Base-by-base conservation (phyloP, 2,113 vertebrate genomes). In the Catharus minimus region DNA sequence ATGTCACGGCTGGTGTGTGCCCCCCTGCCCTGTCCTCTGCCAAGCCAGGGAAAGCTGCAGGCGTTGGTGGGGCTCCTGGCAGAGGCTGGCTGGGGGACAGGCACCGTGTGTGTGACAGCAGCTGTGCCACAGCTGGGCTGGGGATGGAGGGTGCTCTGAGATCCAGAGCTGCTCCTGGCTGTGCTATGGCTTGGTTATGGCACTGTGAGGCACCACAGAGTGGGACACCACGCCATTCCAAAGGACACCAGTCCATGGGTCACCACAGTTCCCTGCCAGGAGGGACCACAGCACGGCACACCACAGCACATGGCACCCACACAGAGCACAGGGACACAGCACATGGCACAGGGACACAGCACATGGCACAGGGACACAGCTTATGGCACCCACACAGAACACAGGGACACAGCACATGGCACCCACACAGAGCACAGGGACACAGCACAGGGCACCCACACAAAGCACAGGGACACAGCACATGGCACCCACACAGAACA, bases 371-470 rank as follows among this genome's bases (percentile, higher is more conserved):
- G 41, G 22, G 20, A 21, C 0, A n/a, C 0, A 1, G 9, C 44
- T 22, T 28, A 3, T 1, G n/a, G n/a, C 22, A 8, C 28, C 56
- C 1, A 0, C 61, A n/a, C 52, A 66, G 38, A 28, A 61, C 75
- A 46, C 50, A 18, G 41, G 22, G 20, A 21, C 0, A n/a, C 0
- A 1, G 9, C 44, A 27, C 33, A 3, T 1, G n/a, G n/a, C 22
- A 8, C 28, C 56, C 1, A 0, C 62, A n/a, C 52, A 66, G 38
- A 28, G 66, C 75, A 46, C 50, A 18, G 41, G 22, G 20, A 21
- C 0, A n/a, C 0, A 1, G 9, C 44, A 27, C 33, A 3, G 0
- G n/a, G n/a, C 22, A 8, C 28, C 56, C 1, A 0, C 62, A n/a
- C 52, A 66, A 33, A 28, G 66, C 75, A 46, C 50, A 18, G 41